Evolutionary conservation across 2,113 vertebrate species (phyloP).

Genomic region (Sylvicapra grimmia): DNA sequence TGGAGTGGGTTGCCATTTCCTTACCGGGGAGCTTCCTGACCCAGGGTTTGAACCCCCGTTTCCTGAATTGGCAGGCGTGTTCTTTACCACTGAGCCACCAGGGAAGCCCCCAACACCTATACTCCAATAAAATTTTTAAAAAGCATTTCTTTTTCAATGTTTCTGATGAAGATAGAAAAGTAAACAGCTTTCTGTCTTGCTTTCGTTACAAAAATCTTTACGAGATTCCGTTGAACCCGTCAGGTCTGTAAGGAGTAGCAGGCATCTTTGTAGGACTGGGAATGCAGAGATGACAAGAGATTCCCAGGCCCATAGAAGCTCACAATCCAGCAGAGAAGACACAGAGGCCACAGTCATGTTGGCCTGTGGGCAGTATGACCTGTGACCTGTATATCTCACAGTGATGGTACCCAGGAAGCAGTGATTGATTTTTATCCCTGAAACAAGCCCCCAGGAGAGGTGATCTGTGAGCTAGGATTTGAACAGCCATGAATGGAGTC

Average conservation of each 20-base stretch:
- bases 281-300: neutral
- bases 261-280: neutral
- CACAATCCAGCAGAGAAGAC: neutral
- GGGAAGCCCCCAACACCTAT: neutral
- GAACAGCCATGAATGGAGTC: neutral
- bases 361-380: neutral
- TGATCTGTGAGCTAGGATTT: neutral
- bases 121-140: neutral
- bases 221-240: neutral
- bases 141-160: neutral
- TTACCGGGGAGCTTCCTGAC: neutral
- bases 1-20: neutral
- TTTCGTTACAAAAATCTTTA: neutral
- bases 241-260: neutral
- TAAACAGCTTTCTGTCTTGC: neutral
- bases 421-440: neutral
- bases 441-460: neutral
- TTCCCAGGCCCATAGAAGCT: neutral
- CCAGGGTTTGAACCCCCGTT: neutral
- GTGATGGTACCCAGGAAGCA: neutral
- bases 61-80: neutral
- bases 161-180: neutral
- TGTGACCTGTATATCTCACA: neutral
- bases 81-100: neutral
- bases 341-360: rapidly evolving